Evolutionary conservation across 2,113 vertebrate species (phyloP).

Genomic region (Solea senegalensis): DNA sequence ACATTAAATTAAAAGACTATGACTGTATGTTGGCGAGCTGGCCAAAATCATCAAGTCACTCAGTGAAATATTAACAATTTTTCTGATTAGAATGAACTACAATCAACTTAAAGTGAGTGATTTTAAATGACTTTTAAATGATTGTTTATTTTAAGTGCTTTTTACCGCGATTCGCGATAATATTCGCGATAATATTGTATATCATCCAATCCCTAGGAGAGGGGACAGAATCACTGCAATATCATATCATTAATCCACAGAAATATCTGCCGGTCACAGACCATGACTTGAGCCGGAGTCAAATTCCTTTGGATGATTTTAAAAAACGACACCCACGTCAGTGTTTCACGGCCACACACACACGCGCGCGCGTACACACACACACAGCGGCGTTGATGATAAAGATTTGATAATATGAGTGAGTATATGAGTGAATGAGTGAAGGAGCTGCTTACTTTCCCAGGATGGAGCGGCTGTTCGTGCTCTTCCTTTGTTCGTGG

Average conservation of each 20-base stretch:
- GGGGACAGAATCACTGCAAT: not conserved
- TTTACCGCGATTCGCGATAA: no score
- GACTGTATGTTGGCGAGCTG: not conserved
- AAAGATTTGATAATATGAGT: no score
- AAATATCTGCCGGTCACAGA: not conserved
- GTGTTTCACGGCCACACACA: not conserved
- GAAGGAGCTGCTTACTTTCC: conserved; percentile 64
- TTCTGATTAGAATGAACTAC: not conserved
- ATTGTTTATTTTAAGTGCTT: no score
- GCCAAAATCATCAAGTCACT: not conserved
- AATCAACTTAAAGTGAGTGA: no score
- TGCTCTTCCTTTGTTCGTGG: conserved; percentile 73
- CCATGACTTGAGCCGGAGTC: not conserved
- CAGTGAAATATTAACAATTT: not conserved
- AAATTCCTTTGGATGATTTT: conserved; percentile 46
- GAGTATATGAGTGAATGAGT: no score
- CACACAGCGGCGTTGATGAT: not conserved
- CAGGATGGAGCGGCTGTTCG: conserved; percentile 64
- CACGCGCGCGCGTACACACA: no score
- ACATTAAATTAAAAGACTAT: no score
- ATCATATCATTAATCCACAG: not conserved
- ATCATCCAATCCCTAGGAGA: no score
- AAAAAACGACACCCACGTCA: not conserved
- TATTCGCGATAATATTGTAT: no score
- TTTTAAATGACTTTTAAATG: no score